A percentile compares a stretch with the other conserved stretches of the same genome.
These are phyloP conservation scores for Drosophila sproati DNA, from an alignment of 1,140 invertebrate species.

Conservation along the genomic window DNA sequence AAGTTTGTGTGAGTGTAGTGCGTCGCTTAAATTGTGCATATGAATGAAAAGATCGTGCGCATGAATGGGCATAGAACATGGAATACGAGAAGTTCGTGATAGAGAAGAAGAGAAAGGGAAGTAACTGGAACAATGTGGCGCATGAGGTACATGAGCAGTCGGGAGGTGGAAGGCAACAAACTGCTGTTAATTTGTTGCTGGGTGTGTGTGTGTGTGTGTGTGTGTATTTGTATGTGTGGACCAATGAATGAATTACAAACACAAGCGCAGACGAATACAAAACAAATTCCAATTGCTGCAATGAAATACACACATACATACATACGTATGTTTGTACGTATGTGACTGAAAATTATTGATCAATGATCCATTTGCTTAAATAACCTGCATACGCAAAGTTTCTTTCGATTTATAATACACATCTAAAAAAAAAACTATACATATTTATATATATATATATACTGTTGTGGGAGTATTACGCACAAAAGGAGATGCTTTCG, in stretches of 20 bases:
- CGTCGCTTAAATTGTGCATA: conserved; percentile 47
- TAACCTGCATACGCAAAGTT: background rate
- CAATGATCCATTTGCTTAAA: conserved; percentile 23
- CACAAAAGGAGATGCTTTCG: too few species aligned
- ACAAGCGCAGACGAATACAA: background rate
- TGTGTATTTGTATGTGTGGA: conserved; percentile 31
- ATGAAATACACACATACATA: background rate
- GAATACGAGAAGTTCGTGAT: conserved; percentile 30
- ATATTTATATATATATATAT: too few species aligned
- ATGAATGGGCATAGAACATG: conserved; percentile 48
- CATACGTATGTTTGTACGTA: conserved; percentile 4
- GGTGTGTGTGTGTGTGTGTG: conserved; percentile 21
- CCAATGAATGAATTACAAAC: conserved; percentile 55
- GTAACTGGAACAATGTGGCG: conserved; percentile 5
- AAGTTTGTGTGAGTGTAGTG: conserved; percentile 16
- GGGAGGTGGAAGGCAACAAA: conserved; percentile 10
- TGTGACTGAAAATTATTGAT: conserved; percentile 31
- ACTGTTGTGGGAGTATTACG: too few species aligned
- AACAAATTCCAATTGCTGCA: conserved; percentile 27
- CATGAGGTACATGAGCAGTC: background rate
- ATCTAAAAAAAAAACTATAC: too few species aligned
- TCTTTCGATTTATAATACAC: too few species aligned
- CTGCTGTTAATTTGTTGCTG: conserved; percentile 37
- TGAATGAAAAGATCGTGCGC: conserved; percentile 54
- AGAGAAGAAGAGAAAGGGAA: background rate